Evolutionary conservation across 2,797 vertebrate genomes (phyloP).

Genomic region (Podarcis siculus): DNA sequence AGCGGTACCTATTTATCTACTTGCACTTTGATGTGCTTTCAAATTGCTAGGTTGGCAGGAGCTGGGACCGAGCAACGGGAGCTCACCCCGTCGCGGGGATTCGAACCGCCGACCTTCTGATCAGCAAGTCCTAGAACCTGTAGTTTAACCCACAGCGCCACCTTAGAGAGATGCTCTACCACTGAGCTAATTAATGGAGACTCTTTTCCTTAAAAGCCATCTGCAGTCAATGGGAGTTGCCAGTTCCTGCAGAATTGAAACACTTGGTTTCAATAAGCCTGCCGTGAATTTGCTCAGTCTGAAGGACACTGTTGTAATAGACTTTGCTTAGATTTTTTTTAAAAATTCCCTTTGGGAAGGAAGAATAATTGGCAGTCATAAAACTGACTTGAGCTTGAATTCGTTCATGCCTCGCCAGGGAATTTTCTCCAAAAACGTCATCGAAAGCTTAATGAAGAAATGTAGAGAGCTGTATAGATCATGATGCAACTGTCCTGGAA

Average conservation of each 20-base stretch:
- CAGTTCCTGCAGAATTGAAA: conserved; percentile 23
- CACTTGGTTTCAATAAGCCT: background rate
- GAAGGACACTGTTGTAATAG: rapidly evolving
- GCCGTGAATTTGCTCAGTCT: background rate
- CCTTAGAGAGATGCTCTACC: no score
- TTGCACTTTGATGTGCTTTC: no score
- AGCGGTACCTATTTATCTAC: no score
- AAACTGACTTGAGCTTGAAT: conserved; percentile 45
- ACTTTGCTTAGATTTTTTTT: background rate
- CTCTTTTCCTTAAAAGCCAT: background rate
- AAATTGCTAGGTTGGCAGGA: no score
- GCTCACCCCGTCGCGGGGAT: no score
- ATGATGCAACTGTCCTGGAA: conserved; percentile 36
- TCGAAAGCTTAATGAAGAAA: conserved; percentile 15
- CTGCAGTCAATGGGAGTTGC: background rate
- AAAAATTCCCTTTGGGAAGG: background rate
- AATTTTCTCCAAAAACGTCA: background rate
- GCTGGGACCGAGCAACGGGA: no score
- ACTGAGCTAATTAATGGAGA: background rate
- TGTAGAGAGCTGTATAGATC: background rate
- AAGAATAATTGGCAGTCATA: background rate
- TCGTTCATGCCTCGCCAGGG: conserved; percentile 35
- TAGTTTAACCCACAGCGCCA: no score
- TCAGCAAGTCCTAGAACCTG: no score
- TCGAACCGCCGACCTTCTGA: no score